Base-by-base conservation (phyloP, 2,888 invertebrate genomes). In the Spodoptera exigua region DNA sequence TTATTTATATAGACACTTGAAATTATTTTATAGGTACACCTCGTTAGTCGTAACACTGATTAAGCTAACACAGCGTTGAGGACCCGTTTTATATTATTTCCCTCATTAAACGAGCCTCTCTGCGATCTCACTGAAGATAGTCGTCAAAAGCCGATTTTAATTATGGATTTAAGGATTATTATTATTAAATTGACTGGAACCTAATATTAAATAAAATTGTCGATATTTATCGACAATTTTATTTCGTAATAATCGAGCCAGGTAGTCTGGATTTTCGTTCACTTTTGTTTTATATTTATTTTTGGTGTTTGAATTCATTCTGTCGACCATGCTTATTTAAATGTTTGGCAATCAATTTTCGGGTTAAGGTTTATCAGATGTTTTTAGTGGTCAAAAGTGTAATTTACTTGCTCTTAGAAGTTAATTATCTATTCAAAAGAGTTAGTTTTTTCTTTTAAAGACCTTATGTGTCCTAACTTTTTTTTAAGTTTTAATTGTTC, bases 141-240 rank as follows among this genome's bases (percentile, higher is more conserved):
- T 59, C 47, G 55, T 61, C 54, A 64, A 69, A 70, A 78, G 65
- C 64, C 60, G 70, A 64, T 76, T 76, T 74, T 77, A 76, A 75
- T 71, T 66, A 72, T 59, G 67, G 67, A 61, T 65, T 74, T 59
- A 41, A 64, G 44, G 51, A 48, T 66, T 67, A 48, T 63, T 66
- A 58, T 47, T 59, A 67, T 45, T 37, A 68, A 59, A 63, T 68
- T 68, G 49, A 64, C 51, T 43, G 40, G 46, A 40, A 52, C 47
- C 11, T 67, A 41, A 54, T 53, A 59, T 55, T 70, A 46, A 56
- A 36, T n/a, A n/a, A n/a, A n/a, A n/a, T n/a, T n/a, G n/a, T n/a
- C n/a, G n/a, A n/a, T n/a, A n/a, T n/a, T n/a, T n/a, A 36, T 27
- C 14, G 27, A 40, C 17, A 21, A 51, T 43, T 14, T 54, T 12